Base-by-base conservation (phyloP, 2,797 vertebrate genomes). In the Microchirus variegatus region DNA sequence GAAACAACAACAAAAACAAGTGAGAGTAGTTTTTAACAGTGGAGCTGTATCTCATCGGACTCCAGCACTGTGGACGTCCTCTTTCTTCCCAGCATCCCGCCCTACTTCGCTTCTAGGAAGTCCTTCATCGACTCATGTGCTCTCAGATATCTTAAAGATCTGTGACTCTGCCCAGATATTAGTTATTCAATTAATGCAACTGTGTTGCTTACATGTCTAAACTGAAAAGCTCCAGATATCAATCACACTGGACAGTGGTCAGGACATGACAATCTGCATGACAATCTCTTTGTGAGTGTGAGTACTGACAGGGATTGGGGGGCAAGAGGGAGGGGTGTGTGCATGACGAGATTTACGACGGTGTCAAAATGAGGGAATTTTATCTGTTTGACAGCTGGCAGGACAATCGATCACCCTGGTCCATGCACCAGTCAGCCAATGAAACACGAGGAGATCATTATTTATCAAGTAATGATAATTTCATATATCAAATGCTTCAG, bases 271-370 rank as follows among this genome's bases (percentile, higher is more conserved):
- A 45, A 42, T 67, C 60, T 56, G 63, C 58, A 56, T 69, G 73
- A 56, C 60, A 50, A 43, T 60, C 8, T 64, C 70, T 72, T 67
- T 73, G 69, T 53, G 49, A 40, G 58, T 50, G 65, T 26, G 57
- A 67, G 59, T 8, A 4, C 31, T 13, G 14, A 37, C 31, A 45
- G 42, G 55, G 70, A 49, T 26, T 1, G 48, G 59, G 31, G 67
- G 18, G n/a, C n/a, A n/a, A n/a, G 12, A 48, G 11, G 3, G 7
- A 22, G 14, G 6, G 14, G 48, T n/a, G 60, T 69, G 57, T 42
- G 66, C 78, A 75, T 81, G 63, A 68, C 22, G 63, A 90, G 87
- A 89, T 89, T 88, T 79, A 90, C 17, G 66, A 71, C 42, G 7
- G 54, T 68, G 81, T 77, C 80, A 76, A 59, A 75, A 49, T 48